phyloP scores from a whole-genome alignment of 2,113 vertebrate species.

The Oxyruncus cristatus region DNA sequence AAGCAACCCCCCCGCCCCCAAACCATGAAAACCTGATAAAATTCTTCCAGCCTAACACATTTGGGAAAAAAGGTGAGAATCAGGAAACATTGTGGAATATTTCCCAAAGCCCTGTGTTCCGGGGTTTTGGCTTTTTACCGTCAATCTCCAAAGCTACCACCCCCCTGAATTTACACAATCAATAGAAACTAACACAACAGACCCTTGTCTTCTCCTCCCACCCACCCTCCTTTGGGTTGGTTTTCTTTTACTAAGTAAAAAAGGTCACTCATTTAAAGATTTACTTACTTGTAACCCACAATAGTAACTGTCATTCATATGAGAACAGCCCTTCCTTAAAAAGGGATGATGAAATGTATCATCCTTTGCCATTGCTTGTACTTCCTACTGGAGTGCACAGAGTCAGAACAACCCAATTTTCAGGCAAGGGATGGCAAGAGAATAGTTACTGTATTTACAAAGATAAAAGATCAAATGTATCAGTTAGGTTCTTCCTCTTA shows the following conservation, averaged over 20 bases:
- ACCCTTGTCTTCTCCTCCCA: background rate
- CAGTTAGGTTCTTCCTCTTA: background rate
- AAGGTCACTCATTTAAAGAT: background rate
- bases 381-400: background rate
- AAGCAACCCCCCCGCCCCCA: rapidly evolving
- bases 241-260: background rate
- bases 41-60: background rate
- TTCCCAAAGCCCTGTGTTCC: background rate
- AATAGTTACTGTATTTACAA: background rate
- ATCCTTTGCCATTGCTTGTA: background rate
- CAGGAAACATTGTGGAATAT: background rate
- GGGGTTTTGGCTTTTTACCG: background rate
- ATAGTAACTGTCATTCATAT: background rate
- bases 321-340: background rate
- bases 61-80: background rate
- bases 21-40: background rate
- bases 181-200: background rate
- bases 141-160: background rate
- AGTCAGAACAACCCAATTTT: background rate
- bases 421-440: background rate
- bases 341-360: background rate
- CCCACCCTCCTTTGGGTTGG: background rate
- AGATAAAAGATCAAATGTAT: background rate
- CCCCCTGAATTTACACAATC: background rate
- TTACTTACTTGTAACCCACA: background rate